Evolutionary conservation across 1,140 invertebrate species (phyloP).

Genomic region (Fragariocoptes setiger): DNA sequence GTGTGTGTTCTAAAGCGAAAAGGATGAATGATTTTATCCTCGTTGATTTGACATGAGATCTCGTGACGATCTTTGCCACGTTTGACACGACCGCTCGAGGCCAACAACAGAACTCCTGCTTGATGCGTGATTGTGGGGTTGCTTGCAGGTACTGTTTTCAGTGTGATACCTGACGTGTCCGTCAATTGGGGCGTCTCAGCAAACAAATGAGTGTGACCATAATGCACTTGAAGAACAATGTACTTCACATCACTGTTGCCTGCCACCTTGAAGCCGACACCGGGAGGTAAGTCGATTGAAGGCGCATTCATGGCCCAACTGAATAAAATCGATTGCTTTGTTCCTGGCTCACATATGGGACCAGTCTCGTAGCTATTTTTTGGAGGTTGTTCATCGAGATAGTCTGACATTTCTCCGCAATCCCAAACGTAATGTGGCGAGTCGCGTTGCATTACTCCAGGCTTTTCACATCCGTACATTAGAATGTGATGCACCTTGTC

Average conservation of each 20-base stretch:
- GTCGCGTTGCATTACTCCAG: slow-evolving; percentile 31
- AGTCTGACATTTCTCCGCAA: slow-evolving; percentile 58
- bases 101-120: slow-evolving; percentile 55
- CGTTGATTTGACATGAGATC: slow-evolving; percentile 40
- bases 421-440: slow-evolving; percentile 34
- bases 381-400: slow-evolving; percentile 13
- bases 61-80: slow-evolving; percentile 21
- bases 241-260: slow-evolving; percentile 19
- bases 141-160: neutral
- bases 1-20: slow-evolving; percentile 85
- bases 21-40: slow-evolving; percentile 55
- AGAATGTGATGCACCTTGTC: slow-evolving; percentile 77
- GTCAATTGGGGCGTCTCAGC: neutral
- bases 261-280: slow-evolving; percentile 23
- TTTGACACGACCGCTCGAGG: slow-evolving; percentile 33
- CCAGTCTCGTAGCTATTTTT: slow-evolving; percentile 7
- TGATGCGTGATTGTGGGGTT: slow-evolving; percentile 26
- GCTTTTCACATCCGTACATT: slow-evolving; percentile 58
- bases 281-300: slow-evolving; percentile 36
- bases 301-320: slow-evolving; percentile 90
- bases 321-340: slow-evolving; percentile 52
- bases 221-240: slow-evolving; percentile 62
- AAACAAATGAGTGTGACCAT: slow-evolving; percentile 36
- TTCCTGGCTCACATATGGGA: slow-evolving; percentile 13
- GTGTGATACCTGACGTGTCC: slow-evolving; percentile 12